Conservation (phyloP, 2,113 vertebrate genomes). For the Actenoides lindsayi region DNA sequence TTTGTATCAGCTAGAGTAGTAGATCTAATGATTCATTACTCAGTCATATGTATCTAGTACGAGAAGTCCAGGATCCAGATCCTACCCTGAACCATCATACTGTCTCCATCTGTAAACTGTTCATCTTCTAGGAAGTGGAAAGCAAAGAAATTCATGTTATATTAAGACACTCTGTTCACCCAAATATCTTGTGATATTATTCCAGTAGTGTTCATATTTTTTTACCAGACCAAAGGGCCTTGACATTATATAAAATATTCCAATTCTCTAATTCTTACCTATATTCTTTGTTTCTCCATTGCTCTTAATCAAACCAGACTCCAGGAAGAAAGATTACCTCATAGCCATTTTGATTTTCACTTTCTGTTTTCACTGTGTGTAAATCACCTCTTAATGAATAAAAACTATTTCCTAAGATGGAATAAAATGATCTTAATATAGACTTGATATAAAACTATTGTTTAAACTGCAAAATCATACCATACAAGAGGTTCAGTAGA, state of each 20-base stretch:
- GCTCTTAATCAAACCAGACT: background rate
- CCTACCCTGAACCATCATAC: background rate
- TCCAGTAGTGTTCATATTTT: background rate
- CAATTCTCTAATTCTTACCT: background rate
- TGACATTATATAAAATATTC: background rate
- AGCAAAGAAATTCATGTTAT: background rate
- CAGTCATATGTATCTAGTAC: slow-evolving; percentile 2
- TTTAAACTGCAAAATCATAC: background rate
- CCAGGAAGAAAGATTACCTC: background rate
- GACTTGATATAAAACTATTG: background rate
- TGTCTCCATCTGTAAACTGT: background rate
- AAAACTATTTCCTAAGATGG: background rate
- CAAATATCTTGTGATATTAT: background rate
- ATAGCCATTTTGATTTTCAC: rapidly evolving
- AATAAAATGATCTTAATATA: background rate
- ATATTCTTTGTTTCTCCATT: background rate
- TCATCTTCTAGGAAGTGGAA: background rate
- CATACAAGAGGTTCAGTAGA: background rate
- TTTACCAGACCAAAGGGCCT: background rate
- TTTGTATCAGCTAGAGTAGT: background rate
- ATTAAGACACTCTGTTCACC: background rate
- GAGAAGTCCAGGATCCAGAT: background rate
- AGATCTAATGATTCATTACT: slow-evolving; percentile 23
- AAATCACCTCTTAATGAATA: background rate
- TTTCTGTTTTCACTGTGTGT: background rate